A percentile compares a stretch with the other conserved stretches of the same genome.
phyloP scores from a whole-genome alignment of 1,140 invertebrate species.

The Cherax quadricarinatus region DNA sequence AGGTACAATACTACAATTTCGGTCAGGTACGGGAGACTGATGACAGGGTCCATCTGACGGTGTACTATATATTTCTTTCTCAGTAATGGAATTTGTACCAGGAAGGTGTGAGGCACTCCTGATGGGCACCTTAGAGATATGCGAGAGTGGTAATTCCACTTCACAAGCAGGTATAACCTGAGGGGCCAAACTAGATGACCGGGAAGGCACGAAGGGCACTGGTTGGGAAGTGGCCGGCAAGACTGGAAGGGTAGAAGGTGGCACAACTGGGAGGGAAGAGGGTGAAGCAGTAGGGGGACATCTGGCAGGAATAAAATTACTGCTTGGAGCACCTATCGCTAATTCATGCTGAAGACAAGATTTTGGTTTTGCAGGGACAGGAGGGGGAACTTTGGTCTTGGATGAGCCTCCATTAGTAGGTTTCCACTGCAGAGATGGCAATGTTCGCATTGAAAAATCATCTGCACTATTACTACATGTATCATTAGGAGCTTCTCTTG shows the following conservation, averaged over 20 bases:
- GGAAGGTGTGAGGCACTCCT: slow-evolving; percentile 32
- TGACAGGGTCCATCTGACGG: background rate
- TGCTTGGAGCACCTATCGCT: slow-evolving; percentile 22
- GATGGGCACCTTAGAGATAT: slow-evolving; percentile 44
- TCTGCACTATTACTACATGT: slow-evolving; percentile 33
- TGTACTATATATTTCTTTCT: slow-evolving; percentile 29
- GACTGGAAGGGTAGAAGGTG: slow-evolving; percentile 42
- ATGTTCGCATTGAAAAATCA: slow-evolving; percentile 59
- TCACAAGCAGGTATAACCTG: slow-evolving; percentile 49
- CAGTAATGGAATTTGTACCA: slow-evolving; percentile 50
- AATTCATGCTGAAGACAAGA: slow-evolving; percentile 15
- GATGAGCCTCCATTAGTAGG: slow-evolving; percentile 19
- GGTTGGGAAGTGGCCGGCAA: slow-evolving; percentile 34
- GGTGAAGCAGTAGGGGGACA: slow-evolving; percentile 14
- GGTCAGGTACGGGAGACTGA: slow-evolving; percentile 57
- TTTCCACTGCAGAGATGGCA: slow-evolving; percentile 30
- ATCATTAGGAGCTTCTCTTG: slow-evolving; percentile 37
- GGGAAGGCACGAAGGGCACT: slow-evolving; percentile 63
- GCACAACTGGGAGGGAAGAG: slow-evolving; percentile 35
- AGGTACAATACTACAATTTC: slow-evolving; percentile 13
- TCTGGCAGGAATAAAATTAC: slow-evolving; percentile 44
- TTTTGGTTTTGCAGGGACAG: slow-evolving; percentile 54
- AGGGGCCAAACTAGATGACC: slow-evolving; percentile 67
- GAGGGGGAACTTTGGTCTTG: slow-evolving; percentile 46
- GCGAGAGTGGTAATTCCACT: slow-evolving; percentile 44